A percentile compares a stretch with the other conserved stretches of the same genome.
phyloP scores from a whole-genome alignment of 30 jellyfish, hydroid and myxozoan species.

The Mastigias papua region DNA sequence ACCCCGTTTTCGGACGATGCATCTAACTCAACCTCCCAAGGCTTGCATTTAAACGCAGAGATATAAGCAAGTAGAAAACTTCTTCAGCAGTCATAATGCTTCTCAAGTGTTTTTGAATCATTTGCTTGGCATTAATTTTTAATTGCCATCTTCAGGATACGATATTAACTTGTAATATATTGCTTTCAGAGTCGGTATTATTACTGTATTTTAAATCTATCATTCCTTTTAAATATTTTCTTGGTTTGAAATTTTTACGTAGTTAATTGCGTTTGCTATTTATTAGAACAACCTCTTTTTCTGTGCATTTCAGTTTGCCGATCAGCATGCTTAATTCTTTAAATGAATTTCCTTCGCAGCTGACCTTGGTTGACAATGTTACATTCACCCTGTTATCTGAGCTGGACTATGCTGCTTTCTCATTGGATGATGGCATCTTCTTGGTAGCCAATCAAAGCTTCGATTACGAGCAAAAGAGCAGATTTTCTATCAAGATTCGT shows the following conservation, averaged over 20 bases:
- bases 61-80: no score
- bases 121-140: background rate
- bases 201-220: no score
- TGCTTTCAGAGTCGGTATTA: background rate
- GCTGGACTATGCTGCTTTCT: conserved; percentile 63
- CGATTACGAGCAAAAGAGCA: conserved; percentile 60
- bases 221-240: background rate
- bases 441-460: conserved; percentile 60
- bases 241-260: background rate
- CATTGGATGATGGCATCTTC: conserved; percentile 46
- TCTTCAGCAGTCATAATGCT: background rate
- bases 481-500: conserved; percentile 36
- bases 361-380: conserved; percentile 55
- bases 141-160: background rate
- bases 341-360: conserved; percentile 28
- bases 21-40: no score
- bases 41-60: no score
- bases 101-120: background rate
- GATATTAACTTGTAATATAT: background rate
- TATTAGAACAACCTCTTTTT: background rate
- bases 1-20: no score
- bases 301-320: background rate
- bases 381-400: conserved; percentile 45
- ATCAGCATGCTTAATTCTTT: background rate
- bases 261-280: background rate